Conservation (phyloP, 2,797 vertebrate species). For the Cheirogaleus major region DNA sequence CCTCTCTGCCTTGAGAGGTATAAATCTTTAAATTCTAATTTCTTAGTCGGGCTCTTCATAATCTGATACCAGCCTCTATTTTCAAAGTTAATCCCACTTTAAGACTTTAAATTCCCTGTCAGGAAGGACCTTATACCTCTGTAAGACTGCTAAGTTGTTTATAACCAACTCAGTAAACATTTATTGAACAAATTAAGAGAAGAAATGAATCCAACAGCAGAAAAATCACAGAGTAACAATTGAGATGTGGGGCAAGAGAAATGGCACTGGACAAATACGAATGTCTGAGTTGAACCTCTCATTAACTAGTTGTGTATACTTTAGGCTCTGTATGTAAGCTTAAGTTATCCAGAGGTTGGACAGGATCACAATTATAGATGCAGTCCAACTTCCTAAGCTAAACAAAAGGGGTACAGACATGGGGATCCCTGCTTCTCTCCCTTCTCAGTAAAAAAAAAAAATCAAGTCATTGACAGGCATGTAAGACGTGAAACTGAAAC, state of each 20-base stretch:
- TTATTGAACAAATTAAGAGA: background rate
- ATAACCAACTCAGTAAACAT: conserved; percentile 23
- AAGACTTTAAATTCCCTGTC: background rate
- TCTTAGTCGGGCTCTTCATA: background rate
- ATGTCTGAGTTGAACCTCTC: background rate
- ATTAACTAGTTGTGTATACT: background rate
- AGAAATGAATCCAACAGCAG: background rate
- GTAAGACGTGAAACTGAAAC: background rate
- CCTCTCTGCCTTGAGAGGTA: background rate
- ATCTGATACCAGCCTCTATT: background rate
- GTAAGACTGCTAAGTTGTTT: background rate
- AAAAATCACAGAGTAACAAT: background rate
- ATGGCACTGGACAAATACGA: background rate
- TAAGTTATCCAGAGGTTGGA: background rate
- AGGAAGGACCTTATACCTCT: background rate
- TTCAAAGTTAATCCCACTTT: conserved; percentile 33
- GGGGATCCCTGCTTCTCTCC: background rate
- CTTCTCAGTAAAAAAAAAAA: background rate
- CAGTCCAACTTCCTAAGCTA: background rate
- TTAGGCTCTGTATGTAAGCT: background rate
- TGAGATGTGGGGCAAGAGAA: background rate
- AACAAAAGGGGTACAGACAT: background rate
- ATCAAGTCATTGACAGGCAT: background rate
- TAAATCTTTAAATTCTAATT: background rate
- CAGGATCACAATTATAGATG: background rate